Conservation (phyloP, 2,888 invertebrate genomes). For the Muschampia plurimacula region DNA sequence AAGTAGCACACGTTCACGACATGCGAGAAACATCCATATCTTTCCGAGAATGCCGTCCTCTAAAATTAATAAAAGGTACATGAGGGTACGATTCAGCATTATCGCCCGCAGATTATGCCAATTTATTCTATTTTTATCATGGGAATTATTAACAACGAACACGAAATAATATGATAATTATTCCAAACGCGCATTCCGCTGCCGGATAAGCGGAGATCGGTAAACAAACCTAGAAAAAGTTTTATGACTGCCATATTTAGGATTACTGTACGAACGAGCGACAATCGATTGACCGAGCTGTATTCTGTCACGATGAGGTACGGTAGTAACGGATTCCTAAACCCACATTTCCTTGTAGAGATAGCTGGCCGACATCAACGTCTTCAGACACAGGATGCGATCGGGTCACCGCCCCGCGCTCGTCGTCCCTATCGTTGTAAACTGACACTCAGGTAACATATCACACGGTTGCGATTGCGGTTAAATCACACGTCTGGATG, state of each 20-base stretch:
- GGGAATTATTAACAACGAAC: constrained; percentile 48
- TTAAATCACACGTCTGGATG: constrained; percentile 62
- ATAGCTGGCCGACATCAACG: constrained; percentile 71
- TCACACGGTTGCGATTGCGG: too few species aligned
- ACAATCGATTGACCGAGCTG: constrained; percentile 70
- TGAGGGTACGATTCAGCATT: constrained; percentile 72
- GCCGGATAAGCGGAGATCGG: constrained; percentile 24
- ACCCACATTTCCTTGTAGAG: constrained; percentile 80
- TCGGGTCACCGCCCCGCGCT: constrained; percentile 68
- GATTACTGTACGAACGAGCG: constrained; percentile 50
- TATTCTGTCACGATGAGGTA: constrained; percentile 62
- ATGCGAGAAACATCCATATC: constrained; percentile 17
- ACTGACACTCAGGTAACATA: constrained; percentile 68
- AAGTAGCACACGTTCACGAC: constrained; percentile 12
- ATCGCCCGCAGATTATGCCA: constrained; percentile 77
- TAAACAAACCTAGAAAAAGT: constrained; percentile 25
- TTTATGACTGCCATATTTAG: constrained; percentile 19
- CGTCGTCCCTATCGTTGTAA: constrained; percentile 61
- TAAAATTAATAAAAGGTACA: constrained; percentile 64
- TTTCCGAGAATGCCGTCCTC: constrained; percentile 64
- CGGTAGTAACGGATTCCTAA: constrained; percentile 77
- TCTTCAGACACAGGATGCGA: constrained; percentile 76
- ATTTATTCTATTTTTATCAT: constrained; percentile 51
- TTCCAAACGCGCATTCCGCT: constrained; percentile 17
- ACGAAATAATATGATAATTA: constrained; percentile 24